Percentiles rank a stretch among this genome's conserved stretches.
These are phyloP conservation scores for Scaptomyza caliginosa DNA, from an alignment of 2,888 invertebrate species.

Conservation along the genomic window DNA sequence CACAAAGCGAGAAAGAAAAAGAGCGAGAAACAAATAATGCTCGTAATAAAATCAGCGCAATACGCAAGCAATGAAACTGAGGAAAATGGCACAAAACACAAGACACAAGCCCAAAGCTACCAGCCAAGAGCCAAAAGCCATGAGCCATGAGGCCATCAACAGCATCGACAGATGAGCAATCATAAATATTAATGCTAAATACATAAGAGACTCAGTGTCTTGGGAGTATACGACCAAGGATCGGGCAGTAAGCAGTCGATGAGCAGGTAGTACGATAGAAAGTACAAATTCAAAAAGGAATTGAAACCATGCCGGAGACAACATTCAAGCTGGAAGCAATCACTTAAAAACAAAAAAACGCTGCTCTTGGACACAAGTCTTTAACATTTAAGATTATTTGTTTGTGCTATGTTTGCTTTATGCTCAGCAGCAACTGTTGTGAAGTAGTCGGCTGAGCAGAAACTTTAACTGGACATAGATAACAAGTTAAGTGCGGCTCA, in stretches of 20 bases:
- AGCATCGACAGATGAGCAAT: slow-evolving; percentile 66
- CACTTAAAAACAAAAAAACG: neutral
- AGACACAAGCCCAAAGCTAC: slow-evolving; percentile 2
- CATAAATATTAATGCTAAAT: slow-evolving; percentile 77
- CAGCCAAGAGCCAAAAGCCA: slow-evolving; percentile 1
- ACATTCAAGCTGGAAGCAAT: neutral
- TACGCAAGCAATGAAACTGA: slow-evolving; percentile 71
- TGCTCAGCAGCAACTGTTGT: too few relatives aligned
- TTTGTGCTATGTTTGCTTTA: too few relatives aligned
- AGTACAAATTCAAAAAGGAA: neutral
- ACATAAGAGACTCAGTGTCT: slow-evolving; percentile 37
- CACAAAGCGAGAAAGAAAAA: neutral
- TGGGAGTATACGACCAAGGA: neutral
- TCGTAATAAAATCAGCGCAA: slow-evolving; percentile 77
- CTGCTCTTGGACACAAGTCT: too few relatives aligned
- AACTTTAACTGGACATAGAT: slow-evolving; percentile 20
- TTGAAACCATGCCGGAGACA: too few relatives aligned
- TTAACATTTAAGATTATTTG: too few relatives aligned
- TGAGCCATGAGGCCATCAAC: slow-evolving; percentile 15
- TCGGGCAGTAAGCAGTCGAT: too few relatives aligned
- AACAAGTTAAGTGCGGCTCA: neutral
- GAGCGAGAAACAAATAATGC: slow-evolving; percentile 51
- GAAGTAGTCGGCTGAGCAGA: too few relatives aligned
- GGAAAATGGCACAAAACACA: neutral
- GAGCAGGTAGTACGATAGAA: neutral